Evolutionary conservation across 2,113 vertebrate genomes (phyloP).

Genomic region (Anoplopoma fimbria): DNA sequence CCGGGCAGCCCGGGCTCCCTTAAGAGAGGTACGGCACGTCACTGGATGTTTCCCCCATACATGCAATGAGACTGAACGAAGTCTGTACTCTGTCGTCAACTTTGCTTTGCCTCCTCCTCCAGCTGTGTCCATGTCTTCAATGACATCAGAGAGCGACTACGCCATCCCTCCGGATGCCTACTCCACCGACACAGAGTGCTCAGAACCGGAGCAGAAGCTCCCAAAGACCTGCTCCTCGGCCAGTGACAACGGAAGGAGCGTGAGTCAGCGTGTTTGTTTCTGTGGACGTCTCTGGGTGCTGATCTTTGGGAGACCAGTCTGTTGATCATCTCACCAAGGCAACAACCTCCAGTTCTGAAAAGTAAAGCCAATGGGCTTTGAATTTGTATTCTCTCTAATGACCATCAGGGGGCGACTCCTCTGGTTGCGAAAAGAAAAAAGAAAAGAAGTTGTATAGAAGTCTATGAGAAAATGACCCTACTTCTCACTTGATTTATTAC

Average conservation of each 20-base stretch:
- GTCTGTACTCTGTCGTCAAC: background rate
- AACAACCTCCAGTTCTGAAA: background rate
- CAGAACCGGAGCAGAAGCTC: conserved; percentile 95
- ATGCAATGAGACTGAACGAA: background rate
- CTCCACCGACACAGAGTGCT: conserved; percentile 91
- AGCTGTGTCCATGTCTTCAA: conserved; percentile 95
- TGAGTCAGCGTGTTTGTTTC: conserved; percentile 73
- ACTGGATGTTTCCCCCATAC: background rate
- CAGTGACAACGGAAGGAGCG: conserved; percentile 91
- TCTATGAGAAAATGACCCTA: background rate
- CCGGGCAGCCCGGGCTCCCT: conserved; percentile 90
- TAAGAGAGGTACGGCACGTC: conserved; percentile 88
- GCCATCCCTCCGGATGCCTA: conserved; percentile 98
- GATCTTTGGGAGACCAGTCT: background rate
- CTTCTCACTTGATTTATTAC: background rate
- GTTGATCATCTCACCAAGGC: background rate
- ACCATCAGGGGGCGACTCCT: background rate
- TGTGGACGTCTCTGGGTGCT: background rate
- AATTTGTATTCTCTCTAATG: background rate
- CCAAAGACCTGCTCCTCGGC: conserved; percentile 91
- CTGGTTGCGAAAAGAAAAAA: background rate
- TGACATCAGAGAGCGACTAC: conserved; percentile 97
- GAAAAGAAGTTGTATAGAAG: background rate
- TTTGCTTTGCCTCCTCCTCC: background rate
- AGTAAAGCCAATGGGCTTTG: background rate